Percentiles rank a stretch among this genome's conserved stretches.
Conservation (phyloP, 2,888 invertebrate species). For the Argyra leucocephala region DNA sequence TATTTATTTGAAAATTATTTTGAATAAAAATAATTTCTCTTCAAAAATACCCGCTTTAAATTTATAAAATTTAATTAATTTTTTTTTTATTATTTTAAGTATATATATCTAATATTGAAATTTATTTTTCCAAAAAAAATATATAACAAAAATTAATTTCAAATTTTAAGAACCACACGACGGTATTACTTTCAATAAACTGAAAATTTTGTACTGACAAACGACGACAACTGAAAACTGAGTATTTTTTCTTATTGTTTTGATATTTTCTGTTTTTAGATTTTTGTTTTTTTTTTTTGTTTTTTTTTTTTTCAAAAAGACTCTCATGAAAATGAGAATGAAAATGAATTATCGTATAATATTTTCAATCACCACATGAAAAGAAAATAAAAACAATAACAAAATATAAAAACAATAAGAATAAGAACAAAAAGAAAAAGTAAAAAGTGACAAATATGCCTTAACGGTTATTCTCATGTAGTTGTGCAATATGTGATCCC, state of each 20-base stretch:
- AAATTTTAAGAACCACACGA: not conserved
- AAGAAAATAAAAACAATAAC: no score
- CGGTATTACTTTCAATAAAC: constrained; percentile 3
- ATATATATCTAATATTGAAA: no score
- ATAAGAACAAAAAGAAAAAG: no score
- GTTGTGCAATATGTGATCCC: not conserved
- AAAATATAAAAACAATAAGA: no score
- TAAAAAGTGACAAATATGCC: constrained; percentile 1
- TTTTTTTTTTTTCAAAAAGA: not conserved
- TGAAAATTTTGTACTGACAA: constrained; percentile 2
- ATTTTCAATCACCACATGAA: not conserved
- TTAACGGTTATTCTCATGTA: constrained; percentile 1
- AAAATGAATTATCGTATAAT: not conserved
- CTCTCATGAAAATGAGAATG: constrained; percentile 2
- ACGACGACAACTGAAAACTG: not conserved
- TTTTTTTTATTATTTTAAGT: no score
- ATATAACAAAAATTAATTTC: no score
- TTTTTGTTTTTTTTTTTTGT: not conserved
- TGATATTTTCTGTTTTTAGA: not conserved
- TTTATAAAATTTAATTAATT: no score
- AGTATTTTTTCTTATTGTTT: not conserved
- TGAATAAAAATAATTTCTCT: no score
- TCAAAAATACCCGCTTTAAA: no score
- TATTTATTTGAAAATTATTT: no score
- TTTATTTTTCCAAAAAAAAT: no score